phyloP scores from a whole-genome alignment of 2,888 invertebrate genomes.

The Onchidella celtica region DNA sequence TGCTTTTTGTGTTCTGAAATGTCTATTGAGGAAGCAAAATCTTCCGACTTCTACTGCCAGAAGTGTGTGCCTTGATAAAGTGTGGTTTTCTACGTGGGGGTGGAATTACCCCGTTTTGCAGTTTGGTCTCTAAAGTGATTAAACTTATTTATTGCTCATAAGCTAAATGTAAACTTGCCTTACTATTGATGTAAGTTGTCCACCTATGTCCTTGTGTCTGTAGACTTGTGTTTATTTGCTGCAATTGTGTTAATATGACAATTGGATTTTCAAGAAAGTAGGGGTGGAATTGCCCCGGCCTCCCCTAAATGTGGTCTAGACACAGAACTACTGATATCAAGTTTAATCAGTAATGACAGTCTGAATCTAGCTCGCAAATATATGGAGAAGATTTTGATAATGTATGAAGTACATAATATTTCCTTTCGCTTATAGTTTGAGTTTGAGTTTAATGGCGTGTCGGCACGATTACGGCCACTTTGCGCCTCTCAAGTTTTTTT shows the following conservation, averaged over 20 bases:
- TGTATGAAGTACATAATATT: too few relatives aligned
- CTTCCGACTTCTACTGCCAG: not conserved
- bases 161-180: not conserved
- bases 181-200: not conserved
- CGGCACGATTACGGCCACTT: too few relatives aligned
- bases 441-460: too few relatives aligned
- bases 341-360: too few relatives aligned
- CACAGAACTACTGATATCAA: not conserved
- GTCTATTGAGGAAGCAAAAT: not conserved
- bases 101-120: not conserved
- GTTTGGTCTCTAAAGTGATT: not conserved
- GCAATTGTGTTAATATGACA: not conserved
- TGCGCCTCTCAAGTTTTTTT: too few relatives aligned
- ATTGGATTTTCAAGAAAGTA: not conserved
- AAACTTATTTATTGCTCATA: not conserved
- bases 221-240: not conserved
- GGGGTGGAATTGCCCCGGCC: not conserved
- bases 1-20: not conserved
- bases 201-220: not conserved
- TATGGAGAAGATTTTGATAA: too few relatives aligned
- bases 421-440: too few relatives aligned
- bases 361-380: too few relatives aligned
- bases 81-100: not conserved
- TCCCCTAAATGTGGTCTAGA: not conserved
- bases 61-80: not conserved